Evolutionary conservation across 2,797 vertebrate genomes (phyloP), one percentile per base, ranked within the genome.

Genomic region (Phalloptychus januarius): DNA sequence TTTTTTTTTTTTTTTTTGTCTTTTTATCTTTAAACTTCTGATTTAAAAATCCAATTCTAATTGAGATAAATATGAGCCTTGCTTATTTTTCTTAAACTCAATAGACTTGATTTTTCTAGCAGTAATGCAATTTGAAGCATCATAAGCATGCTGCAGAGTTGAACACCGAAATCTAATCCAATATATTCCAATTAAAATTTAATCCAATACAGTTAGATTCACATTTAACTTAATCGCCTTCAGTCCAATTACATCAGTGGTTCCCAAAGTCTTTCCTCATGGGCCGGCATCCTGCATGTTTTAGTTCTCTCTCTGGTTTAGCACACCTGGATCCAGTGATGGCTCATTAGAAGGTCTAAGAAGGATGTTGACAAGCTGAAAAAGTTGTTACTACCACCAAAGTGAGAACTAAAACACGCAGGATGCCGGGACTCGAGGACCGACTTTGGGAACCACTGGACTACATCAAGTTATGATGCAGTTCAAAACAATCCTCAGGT

Each of bases 221-320:
- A 61, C 58, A 61, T 33, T 61, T 61, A 61, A 61, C 58, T 61
- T 31, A 33, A 61, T 61, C 56, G 36, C 61, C 61, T 63, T 13
- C 61, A 20, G 61, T 36, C 7, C 61, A 36, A 20, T 36, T 63
- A 36, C 7, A 20, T n/a, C n/a, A n/a, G n/a, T n/a, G n/a, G n/a
- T n/a, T n/a, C n/a, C n/a, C n/a, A n/a, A n/a, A n/a, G n/a, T n/a
- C n/a, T n/a, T n/a, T n/a, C n/a, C n/a, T n/a, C n/a, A n/a, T n/a
- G n/a, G n/a, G n/a, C n/a, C n/a, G n/a, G n/a, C n/a, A n/a, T n/a
- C n/a, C n/a, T n/a, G n/a, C n/a, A n/a, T n/a, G n/a, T n/a, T n/a
- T n/a, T n/a, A n/a, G n/a, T n/a, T n/a, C n/a, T n/a, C n/a, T n/a
- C n/a, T n/a, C n/a, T n/a, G n/a, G n/a, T n/a, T n/a, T n/a, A n/a